Evolutionary conservation across 2,888 invertebrate species (phyloP), one percentile per base, ranked within the genome.

Genomic region (Drosophila rubida): DNA sequence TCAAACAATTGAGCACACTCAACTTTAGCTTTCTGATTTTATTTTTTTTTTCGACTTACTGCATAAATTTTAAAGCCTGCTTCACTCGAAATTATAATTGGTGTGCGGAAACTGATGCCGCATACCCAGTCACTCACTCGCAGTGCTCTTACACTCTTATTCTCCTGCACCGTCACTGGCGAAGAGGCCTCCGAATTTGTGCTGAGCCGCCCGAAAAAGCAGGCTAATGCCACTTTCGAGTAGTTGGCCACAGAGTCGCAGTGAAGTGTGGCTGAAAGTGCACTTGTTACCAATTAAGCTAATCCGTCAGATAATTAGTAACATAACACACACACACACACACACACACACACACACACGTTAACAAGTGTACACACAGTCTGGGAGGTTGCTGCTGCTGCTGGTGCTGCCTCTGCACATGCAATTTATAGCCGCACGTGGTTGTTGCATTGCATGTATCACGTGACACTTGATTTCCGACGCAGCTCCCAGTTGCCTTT

Each of bases 231-330:
- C 87, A 87, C 72, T 88, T 88, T 84, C 72, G 71, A 80, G 84
- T 74, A 62, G 78, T 73, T 75, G 81, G 83, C 86, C 87, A 64
- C 69, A 78, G 75, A 76, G 79, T 78, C 85, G 81, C 81, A 72
- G 72, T 76, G 80, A 78, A 80, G 86, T 85, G 87, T 80, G 86
- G 73, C 78, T 78, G 88, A 70, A 75, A 90, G 90, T 89, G 85
- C 80, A 82, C 89, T 90, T 90, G 89, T 89, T 90, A 87, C 90
- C 90, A 90, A 90, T 90, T 90, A 90, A 90, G 90, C 90, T 90
- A 90, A 90, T 90, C 90, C 90, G 90, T 90, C 90, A 89, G 90
- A 90, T 90, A 90, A 90, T 90, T 90, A 90, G 90, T 89, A 90
- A 88, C 82, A 80, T 86, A 81, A 77, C 81, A 73, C 75, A 80